These are phyloP conservation scores for Agrochola macilenta DNA, from an alignment of 2,888 invertebrate genomes.

Conservation along the genomic window DNA sequence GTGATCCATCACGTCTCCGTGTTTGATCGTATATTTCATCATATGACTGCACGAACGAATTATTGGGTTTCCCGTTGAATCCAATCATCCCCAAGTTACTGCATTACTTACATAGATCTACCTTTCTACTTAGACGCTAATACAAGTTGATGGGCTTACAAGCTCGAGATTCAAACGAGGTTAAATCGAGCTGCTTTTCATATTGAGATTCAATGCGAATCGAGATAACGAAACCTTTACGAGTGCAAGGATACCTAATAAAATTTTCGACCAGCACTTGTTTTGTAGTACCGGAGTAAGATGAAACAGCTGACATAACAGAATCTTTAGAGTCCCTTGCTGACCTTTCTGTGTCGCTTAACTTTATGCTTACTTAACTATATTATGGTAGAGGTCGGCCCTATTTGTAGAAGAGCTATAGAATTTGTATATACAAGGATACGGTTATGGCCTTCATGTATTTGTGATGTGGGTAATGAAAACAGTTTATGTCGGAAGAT, in stretches of 20 bases:
- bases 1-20: slow-evolving; percentile 67
- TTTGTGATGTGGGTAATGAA: slow-evolving; percentile 58
- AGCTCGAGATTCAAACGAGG: slow-evolving; percentile 35
- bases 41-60: slow-evolving; percentile 56
- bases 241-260: slow-evolving; percentile 67
- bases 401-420: slow-evolving; percentile 57
- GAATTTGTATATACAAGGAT: slow-evolving; percentile 51
- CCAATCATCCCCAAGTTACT: slow-evolving; percentile 57
- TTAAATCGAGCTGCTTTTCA: slow-evolving; percentile 63
- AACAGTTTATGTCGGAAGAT: slow-evolving; percentile 50
- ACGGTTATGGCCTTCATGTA: slow-evolving; percentile 54
- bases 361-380: slow-evolving; percentile 56
- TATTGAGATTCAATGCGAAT: slow-evolving; percentile 65
- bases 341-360: slow-evolving; percentile 61
- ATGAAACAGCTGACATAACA: slow-evolving; percentile 67
- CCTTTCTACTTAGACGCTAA: slow-evolving; percentile 50
- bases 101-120: slow-evolving; percentile 45
- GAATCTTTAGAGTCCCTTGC: slow-evolving; percentile 52
- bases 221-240: slow-evolving; percentile 70
- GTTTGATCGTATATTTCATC: slow-evolving; percentile 64
- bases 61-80: slow-evolving; percentile 57
- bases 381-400: slow-evolving; percentile 44
- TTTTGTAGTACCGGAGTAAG: slow-evolving; percentile 66
- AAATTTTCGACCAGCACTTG: slow-evolving; percentile 71
- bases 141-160: slow-evolving; percentile 46